Evolutionary conservation across 2,113 vertebrate species (phyloP).

Genomic region (Noturus placidus): DNA sequence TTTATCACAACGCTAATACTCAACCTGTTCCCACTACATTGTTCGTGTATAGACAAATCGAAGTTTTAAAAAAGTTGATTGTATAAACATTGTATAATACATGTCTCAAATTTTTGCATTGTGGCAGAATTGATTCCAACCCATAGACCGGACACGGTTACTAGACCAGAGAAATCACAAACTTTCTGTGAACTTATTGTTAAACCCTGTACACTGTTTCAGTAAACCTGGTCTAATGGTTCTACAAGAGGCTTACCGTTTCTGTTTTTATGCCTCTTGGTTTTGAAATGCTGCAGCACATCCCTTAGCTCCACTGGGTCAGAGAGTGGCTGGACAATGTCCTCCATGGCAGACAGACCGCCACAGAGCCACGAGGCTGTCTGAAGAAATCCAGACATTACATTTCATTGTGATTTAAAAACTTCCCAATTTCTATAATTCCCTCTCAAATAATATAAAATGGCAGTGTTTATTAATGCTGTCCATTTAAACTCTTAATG

Average conservation of each 20-base stretch:
- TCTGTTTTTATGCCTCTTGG: background rate
- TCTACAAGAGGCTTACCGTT: slow-evolving; percentile 6
- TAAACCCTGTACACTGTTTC: background rate
- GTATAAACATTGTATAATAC: background rate
- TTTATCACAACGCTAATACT: background rate
- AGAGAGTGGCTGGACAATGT: slow-evolving; percentile 68
- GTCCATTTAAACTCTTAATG: background rate
- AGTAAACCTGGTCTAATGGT: slow-evolving; percentile 6
- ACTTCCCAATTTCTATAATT: background rate
- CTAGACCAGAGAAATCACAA: background rate
- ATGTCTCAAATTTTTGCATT: background rate
- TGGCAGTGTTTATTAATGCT: background rate
- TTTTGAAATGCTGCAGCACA: slow-evolving; percentile 57
- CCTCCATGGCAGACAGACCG: slow-evolving; percentile 63
- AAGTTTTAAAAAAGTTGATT: background rate
- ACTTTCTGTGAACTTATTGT: background rate
- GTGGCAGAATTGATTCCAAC: background rate
- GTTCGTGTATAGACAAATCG: background rate
- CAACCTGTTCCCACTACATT: background rate
- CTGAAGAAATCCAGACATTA: slow-evolving; percentile 49
- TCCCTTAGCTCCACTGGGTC: slow-evolving; percentile 64
- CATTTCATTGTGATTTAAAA: background rate
- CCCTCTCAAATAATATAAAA: background rate
- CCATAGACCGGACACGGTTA: background rate
- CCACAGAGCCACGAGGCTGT: slow-evolving; percentile 72